These are phyloP conservation scores for Corythornis cristatus DNA, from an alignment of 2,113 vertebrate genomes.

Conservation along the genomic window DNA sequence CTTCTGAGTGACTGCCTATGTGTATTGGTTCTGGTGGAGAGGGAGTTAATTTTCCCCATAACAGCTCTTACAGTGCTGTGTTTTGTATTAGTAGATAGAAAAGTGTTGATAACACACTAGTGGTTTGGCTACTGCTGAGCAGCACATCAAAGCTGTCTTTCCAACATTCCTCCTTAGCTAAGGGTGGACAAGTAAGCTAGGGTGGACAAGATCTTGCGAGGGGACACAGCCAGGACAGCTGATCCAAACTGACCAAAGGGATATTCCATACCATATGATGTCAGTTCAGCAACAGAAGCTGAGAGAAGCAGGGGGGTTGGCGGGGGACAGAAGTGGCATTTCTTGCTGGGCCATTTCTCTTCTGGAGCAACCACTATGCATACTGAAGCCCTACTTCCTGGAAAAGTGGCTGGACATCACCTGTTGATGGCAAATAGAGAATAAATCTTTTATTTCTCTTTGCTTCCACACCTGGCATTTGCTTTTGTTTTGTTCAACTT, in stretches of 20 bases:
- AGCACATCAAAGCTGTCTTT: neutral
- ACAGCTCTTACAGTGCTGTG: neutral
- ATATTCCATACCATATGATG: neutral
- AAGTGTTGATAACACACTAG: neutral
- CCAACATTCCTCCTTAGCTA: neutral
- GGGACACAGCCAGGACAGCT: neutral
- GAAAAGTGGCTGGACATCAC: neutral
- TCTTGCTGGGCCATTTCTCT: fast-evolving
- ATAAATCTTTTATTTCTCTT: neutral
- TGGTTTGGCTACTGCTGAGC: neutral
- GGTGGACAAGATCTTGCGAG: neutral
- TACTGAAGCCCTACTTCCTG: neutral
- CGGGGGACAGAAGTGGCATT: neutral
- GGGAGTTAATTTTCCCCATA: neutral
- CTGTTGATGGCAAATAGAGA: neutral
- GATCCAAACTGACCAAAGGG: neutral
- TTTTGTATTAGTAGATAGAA: neutral
- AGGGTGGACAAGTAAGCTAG: neutral
- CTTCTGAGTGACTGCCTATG: neutral
- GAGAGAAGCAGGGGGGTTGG: neutral
- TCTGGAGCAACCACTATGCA: neutral
- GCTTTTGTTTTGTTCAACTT: neutral
- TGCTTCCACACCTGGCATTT: neutral
- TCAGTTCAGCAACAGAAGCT: neutral
- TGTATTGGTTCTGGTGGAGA: neutral